Conservation (phyloP, 2,113 vertebrate genomes). For the Psammodynastes pulverulentus region DNA sequence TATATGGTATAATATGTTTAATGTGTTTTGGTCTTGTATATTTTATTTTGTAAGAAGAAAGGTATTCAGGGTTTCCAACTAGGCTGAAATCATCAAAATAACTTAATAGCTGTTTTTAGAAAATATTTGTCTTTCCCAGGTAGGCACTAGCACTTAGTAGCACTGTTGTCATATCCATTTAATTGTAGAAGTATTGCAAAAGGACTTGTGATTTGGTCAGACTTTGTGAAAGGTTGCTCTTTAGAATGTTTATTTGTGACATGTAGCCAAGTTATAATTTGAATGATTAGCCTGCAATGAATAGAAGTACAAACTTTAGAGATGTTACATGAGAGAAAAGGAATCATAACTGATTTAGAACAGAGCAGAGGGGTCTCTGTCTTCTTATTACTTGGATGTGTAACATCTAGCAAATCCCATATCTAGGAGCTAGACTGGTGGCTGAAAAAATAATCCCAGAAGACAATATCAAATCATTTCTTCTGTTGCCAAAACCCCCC, state of each 20-base stretch:
- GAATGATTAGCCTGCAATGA: neutral
- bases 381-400: neutral
- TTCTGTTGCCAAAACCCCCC: neutral
- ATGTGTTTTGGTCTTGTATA: neutral
- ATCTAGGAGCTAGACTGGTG: neutral
- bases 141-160: neutral
- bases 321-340: neutral
- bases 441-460: neutral
- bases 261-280: neutral
- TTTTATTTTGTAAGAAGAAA: neutral
- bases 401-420: neutral
- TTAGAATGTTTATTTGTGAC: neutral
- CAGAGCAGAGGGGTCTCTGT: neutral
- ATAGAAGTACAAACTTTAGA: neutral
- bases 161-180: neutral
- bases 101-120: neutral
- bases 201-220: neutral
- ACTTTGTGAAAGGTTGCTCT: neutral
- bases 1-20: neutral
- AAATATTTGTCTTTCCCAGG: neutral
- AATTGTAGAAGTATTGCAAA: neutral
- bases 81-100: neutral
- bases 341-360: neutral
- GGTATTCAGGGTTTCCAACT: conserved; percentile 11
- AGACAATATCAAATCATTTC: neutral